Evolutionary conservation across 2,888 invertebrate genomes (phyloP).

Genomic region (Caenorhabditis panamensis): DNA sequence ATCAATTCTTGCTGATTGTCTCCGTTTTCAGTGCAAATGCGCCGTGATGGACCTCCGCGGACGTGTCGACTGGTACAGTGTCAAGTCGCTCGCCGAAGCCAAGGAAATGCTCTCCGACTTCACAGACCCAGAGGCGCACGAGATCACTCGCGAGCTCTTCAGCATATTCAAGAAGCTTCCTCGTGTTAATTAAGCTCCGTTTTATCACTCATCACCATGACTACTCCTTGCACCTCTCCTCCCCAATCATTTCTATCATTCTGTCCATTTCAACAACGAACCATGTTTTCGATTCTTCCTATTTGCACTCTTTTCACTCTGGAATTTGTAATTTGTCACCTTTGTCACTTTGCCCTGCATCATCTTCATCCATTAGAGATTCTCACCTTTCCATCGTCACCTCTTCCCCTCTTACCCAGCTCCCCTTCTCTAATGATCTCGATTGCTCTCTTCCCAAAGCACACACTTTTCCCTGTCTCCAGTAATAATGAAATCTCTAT

Average conservation of each 20-base stretch:
- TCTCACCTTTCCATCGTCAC: no score
- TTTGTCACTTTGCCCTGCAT: no score
- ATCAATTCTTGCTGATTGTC: background rate
- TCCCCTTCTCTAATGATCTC: no score
- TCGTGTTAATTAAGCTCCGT: constrained; percentile 16
- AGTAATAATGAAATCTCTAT: no score
- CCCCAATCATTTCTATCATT: background rate
- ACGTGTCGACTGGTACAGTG: constrained; percentile 51
- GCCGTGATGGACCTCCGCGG: constrained; percentile 38
- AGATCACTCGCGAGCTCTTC: constrained; percentile 18
- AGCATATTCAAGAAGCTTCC: constrained; percentile 27
- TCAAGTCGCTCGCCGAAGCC: constrained; percentile 25
- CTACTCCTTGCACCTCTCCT: background rate
- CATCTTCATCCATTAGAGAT: no score
- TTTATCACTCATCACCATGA: background rate
- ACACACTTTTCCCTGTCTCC: no score
- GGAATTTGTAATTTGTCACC: no score
- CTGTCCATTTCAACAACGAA: background rate
- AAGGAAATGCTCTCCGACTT: background rate
- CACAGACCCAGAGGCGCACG: constrained; percentile 38
- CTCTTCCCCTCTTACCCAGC: no score
- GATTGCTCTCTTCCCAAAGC: constrained; percentile 8
- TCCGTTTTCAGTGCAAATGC: constrained; percentile 28
- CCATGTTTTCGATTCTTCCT: background rate
- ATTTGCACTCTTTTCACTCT: background rate